A percentile compares a stretch with the other conserved stretches of the same genome.
Evolutionary conservation across 2,888 invertebrate genomes (phyloP).

Genomic region (Geophilus truncorum): DNA sequence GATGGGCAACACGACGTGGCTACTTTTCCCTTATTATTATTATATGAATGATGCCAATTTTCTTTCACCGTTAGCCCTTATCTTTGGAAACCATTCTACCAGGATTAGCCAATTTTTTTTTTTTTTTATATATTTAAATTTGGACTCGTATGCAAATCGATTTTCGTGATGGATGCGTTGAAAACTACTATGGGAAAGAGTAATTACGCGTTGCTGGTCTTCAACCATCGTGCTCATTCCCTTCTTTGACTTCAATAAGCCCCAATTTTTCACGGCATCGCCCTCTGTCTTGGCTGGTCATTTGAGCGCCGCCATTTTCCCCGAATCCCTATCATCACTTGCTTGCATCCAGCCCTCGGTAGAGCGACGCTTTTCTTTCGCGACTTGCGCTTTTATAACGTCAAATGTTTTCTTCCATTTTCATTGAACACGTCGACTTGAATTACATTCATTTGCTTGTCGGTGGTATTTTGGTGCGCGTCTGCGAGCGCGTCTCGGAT

Average conservation of each 20-base stretch:
- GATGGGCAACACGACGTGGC: constrained; percentile 14
- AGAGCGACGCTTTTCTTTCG: neutral
- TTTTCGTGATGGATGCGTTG: neutral
- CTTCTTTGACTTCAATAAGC: neutral
- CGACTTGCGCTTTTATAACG: neutral
- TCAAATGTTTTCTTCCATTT: neutral
- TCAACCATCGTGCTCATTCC: neutral
- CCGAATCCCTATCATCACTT: constrained; percentile 17
- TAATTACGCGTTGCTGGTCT: neutral
- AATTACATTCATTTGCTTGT: neutral
- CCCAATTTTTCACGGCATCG: constrained; percentile 17
- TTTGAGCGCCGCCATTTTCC: constrained; percentile 27
- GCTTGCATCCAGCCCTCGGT: neutral
- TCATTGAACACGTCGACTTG: neutral
- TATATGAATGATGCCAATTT: neutral
- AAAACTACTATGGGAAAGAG: neutral
- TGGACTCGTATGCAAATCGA: neutral
- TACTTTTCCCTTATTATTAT: neutral
- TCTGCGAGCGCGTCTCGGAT: neutral
- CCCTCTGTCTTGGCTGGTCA: constrained; percentile 6
- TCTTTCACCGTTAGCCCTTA: neutral
- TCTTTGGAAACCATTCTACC: neutral
- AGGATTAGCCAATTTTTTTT: neutral
- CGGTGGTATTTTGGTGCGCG: neutral
- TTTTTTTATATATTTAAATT: neutral